Base-by-base conservation (phyloP, 2,888 invertebrate genomes). In the Blera fallax region DNA sequence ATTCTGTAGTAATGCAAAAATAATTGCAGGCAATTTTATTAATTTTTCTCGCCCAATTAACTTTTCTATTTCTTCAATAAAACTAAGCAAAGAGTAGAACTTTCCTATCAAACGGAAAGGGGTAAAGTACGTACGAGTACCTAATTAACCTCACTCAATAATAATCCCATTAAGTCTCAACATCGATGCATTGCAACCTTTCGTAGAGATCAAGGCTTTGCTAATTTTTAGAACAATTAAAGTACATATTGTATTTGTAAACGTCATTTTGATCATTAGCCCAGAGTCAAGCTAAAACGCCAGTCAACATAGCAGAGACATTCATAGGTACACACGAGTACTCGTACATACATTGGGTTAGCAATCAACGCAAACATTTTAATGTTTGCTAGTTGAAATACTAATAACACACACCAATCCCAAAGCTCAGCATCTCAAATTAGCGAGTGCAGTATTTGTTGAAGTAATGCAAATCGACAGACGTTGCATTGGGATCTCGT, bases 141-240 rank as follows among this genome's bases (percentile, higher is more conserved):
- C 34, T 45, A 43, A 7, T 6, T 24, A 43, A 62, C 29, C 43
- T 7, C n/a, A 11, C 11, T 24, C 11, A 3, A 14, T 27, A 52
- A 52, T 29, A 7, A 21, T 7, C 18, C 7, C n/a, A 34, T 32
- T 45, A 64, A 62, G 16, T 8, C n/a, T 10, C 10, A 8, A 29
- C n/a, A 24, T 14, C n/a, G 8, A 16, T 27, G 10, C 29, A 34
- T 7, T 24, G 32, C 10, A 21, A 50, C 21, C 3, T n/a, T 1
- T n/a, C 2, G 16, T 3, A 34, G 34, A 65, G 65, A 65, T 65
- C 65, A 65, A 50, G 65, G 64, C 8, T 10, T 21, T 34, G 5
- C 21, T 48, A 34, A 34, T 50, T 14, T 50, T n/a, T 8, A 50
- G 34, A 24, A 18, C 34, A 50, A 8, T 50, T n/a, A 14, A 65